Base-by-base conservation (phyloP, 2,797 vertebrate species). In the Scleropages formosus region DNA sequence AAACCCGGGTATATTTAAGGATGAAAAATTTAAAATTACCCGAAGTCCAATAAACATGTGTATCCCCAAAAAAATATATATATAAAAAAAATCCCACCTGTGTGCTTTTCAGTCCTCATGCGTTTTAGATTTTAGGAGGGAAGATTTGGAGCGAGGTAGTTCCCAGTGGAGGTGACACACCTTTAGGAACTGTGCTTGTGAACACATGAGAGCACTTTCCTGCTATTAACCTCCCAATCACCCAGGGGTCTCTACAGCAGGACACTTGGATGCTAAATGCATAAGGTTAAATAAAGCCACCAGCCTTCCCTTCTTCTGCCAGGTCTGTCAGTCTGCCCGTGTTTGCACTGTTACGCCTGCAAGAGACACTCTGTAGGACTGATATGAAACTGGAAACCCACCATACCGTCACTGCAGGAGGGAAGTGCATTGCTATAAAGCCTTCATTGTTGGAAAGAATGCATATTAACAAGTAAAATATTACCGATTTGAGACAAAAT, bases 161-260 rank as follows among this genome's bases (percentile, higher is more conserved):
- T 49, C 24, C 76, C 77, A 58, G 24, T 62, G 80, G 58, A 70
- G 65, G 66, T 18, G 59, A 67, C 80, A 85, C 76, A 86, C 85
- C 83, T 85, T 84, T 78, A 63, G 66, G 56, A 26, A 72, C 27
- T 78, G 76, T 78, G 80, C 79, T 75, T 53, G 77, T 77, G 71
- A 75, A 84, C 88, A 90, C 77, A 64, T 83, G 87, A 88, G 77
- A 85, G 80, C 78, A 84, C 85, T 88, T 85, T 87, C 78, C 78
- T 60, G 22, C 78, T 79, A 87, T 85, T 84, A 78, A 20, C 67
- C 18, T 39, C 64, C 18, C 11, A 60, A 39, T 61, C 56, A 76
- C 58, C 18, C 10, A 71, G 70, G 73, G 58, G 62, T 72, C 46
- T 39, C 63, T 12, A 22, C 78, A 47, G 63, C 63, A 22, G 74